These are phyloP conservation scores for Serilophus lunatus DNA, from an alignment of 2,113 vertebrate species.

Conservation along the genomic window DNA sequence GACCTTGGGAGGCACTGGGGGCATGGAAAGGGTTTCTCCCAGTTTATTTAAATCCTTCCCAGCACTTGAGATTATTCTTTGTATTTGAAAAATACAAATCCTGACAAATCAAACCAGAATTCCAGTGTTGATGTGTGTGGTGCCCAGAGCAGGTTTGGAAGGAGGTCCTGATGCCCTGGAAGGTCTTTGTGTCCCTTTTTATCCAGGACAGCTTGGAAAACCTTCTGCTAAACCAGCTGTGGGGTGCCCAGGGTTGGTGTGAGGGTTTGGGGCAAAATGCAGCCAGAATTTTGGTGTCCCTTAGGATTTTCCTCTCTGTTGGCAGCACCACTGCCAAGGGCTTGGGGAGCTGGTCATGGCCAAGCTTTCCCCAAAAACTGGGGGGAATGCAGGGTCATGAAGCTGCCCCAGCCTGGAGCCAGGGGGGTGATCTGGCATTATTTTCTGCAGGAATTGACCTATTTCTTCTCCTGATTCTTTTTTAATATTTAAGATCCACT, in stretches of 20 bases:
- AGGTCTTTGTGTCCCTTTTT: background rate
- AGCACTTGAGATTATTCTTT: background rate
- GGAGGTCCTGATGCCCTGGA: background rate
- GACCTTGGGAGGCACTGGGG: no score
- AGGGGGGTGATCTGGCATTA: no score
- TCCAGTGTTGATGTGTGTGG: fast-evolving
- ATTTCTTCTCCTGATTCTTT: background rate
- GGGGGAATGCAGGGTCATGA: background rate
- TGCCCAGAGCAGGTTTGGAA: background rate
- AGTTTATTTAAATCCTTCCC: no score
- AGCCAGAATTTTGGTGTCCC: background rate
- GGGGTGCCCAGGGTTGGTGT: background rate
- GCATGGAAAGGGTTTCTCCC: no score
- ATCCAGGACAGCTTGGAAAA: background rate
- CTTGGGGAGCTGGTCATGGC: background rate
- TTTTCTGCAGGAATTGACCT: no score
- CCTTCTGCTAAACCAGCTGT: background rate
- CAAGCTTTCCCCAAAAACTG: background rate
- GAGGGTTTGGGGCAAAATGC: background rate
- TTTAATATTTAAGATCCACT: background rate
- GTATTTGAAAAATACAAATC: background rate
- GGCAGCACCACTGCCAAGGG: background rate
- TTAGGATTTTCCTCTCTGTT: background rate
- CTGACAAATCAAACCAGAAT: no score
- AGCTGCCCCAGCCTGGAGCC: no score